These are phyloP conservation scores for Mythimna impura DNA, from an alignment of 2,888 invertebrate genomes.

Conservation along the genomic window DNA sequence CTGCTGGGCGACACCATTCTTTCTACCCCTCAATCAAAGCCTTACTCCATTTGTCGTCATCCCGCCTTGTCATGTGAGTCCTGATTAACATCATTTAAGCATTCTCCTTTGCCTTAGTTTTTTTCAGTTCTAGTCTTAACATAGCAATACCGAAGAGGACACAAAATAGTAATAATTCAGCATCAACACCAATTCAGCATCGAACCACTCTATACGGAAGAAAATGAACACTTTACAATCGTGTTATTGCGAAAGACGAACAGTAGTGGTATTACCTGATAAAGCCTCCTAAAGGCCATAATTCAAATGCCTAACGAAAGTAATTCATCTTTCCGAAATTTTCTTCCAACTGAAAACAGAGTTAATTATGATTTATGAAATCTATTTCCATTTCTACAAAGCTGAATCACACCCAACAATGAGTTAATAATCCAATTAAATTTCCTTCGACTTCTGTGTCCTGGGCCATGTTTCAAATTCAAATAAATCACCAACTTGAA, in stretches of 20 bases:
- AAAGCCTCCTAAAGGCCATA: constrained; percentile 33
- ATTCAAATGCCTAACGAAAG: constrained; percentile 58
- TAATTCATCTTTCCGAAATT: constrained; percentile 68
- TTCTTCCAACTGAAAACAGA: constrained; percentile 69
- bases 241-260: neutral
- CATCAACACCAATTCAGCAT: no score
- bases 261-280: constrained; percentile 23
- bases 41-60: no score
- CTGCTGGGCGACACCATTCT: no score
- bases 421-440: constrained; percentile 89
- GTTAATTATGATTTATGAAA: constrained; percentile 76
- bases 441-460: constrained; percentile 86
- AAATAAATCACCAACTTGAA: constrained; percentile 87
- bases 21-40: no score
- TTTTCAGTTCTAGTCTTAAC: no score
- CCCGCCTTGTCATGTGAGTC: no score
- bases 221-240: neutral
- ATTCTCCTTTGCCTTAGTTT: neutral
- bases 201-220: neutral
- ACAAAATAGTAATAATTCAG: neutral
- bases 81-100: no score
- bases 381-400: constrained; percentile 76
- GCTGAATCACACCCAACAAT: constrained; percentile 79
- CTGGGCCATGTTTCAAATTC: constrained; percentile 87
- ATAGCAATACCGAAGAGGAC: neutral